Conservation (phyloP, 2,113 vertebrate genomes). For the Pipa parva region DNA sequence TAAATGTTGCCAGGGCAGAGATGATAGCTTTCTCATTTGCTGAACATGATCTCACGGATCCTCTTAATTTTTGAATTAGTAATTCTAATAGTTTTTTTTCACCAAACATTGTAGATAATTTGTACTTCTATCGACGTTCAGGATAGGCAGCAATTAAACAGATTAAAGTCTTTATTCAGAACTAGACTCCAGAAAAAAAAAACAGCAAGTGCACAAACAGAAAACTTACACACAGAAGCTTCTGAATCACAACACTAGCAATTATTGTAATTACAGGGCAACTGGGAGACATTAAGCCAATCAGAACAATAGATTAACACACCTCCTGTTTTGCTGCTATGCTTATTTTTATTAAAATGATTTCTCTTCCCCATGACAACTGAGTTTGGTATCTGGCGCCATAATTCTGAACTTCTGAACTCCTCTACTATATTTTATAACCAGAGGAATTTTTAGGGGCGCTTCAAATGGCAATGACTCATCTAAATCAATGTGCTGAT, state of each 20-base stretch:
- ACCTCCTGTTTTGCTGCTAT: neutral
- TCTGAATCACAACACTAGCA: constrained; percentile 14
- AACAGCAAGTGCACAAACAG: constrained; percentile 8
- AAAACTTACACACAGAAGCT: constrained; percentile 7
- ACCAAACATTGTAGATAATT: constrained; percentile 24
- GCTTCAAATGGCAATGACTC: too few species aligned
- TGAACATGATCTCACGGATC: neutral
- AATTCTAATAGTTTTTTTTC: constrained; percentile 12
- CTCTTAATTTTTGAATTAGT: constrained; percentile 23
- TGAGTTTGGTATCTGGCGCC: too few species aligned
- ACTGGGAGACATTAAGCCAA: constrained; percentile 1
- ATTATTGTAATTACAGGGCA: constrained; percentile 4
- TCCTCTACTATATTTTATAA: too few species aligned
- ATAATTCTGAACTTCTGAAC: too few species aligned
- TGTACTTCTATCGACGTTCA: constrained; percentile 16
- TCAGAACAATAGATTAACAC: neutral
- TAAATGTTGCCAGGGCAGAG: neutral
- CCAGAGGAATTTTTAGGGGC: too few species aligned
- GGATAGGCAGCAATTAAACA: constrained; percentile 24
- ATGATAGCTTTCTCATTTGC: neutral
- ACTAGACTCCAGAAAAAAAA: constrained; percentile 4
- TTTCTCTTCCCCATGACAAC: neutral
- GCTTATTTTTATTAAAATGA: neutral
- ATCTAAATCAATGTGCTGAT: too few species aligned
- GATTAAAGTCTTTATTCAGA: constrained; percentile 21